Evolutionary conservation across 2,113 vertebrate genomes (phyloP), one percentile per base, ranked within the genome.

Genomic region (Eubucco bourcierii): DNA sequence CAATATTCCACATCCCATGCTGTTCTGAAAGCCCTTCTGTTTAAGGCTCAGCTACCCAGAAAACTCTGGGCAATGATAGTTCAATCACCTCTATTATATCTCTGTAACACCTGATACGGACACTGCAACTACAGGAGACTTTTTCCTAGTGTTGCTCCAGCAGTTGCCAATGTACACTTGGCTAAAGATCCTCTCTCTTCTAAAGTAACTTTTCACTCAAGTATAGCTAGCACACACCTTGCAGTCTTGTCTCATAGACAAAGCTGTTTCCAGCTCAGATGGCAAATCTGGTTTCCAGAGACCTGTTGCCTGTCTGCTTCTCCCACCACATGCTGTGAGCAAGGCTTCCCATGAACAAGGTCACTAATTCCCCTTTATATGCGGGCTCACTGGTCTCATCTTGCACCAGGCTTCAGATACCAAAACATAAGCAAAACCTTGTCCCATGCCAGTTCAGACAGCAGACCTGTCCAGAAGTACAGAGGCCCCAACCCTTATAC

Each of bases 1-100:
- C 19, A 7, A 7, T 41, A 19, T 34, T 80, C 46, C 33, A 50
- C 4, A 27, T 12, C 10, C 34, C 37, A 59, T 0, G 0, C 1
- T 84, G 72, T 79, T 66, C 66, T 84, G 55, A 84, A 76, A 78
- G 28, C 37, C 34, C 17, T 65, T 65, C 70, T 75, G 34, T 71
- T 70, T 29, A 87, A 81, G 37, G 34, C 44, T 75, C 39, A 55
- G 37, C 31, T 47, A 31, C 37, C 6, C 47, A 75, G 37, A 18
- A 58, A 67, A 71, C 14, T 20, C 50, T 64, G 56, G 7, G 56
- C 10, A 3, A 2, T 13, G 18, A 34, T 0, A 34, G 37, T 4
- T 33, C 29, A 81, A 78, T 19, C 23, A 50, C 39, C 33, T 47
- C 41, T 47, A 2, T 61, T 84, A 10, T 29, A 34, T 2, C 29